A percentile compares a stretch with the other conserved stretches of the same genome.
Conservation (phyloP, 2,113 vertebrate genomes). For the Melozone crissalis region DNA sequence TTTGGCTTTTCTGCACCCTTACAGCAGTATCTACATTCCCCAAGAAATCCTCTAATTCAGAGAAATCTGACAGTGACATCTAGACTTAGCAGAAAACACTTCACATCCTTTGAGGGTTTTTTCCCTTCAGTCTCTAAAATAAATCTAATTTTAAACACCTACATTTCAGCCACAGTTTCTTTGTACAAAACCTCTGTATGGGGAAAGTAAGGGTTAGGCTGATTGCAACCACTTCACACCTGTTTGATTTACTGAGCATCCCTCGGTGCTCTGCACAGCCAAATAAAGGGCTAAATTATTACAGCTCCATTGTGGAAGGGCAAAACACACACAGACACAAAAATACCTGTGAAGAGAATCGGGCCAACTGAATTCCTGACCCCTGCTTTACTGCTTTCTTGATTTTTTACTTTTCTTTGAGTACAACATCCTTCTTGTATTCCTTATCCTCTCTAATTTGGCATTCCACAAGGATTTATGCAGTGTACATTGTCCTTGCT, state of each 20-base stretch:
- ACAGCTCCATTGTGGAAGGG: not conserved
- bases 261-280: not conserved
- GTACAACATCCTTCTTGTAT: not conserved
- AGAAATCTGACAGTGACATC: slow-evolving; percentile 23
- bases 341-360: not conserved
- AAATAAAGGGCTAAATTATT: not conserved
- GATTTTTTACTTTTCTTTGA: not conserved
- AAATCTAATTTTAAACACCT: slow-evolving; percentile 40
- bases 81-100: slow-evolving; percentile 19
- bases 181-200: not conserved
- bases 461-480: not conserved
- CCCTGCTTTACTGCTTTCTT: not conserved
- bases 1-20: slow-evolving; percentile 21
- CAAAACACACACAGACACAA: not conserved
- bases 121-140: not conserved
- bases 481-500: not conserved
- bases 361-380: not conserved
- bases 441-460: not conserved
- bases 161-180: not conserved
- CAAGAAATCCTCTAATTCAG: slow-evolving; percentile 50
- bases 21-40: not conserved
- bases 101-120: slow-evolving; percentile 10
- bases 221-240: not conserved
- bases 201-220: slow-evolving; percentile 22
- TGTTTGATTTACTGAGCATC: slow-evolving; percentile 31